phyloP scores from a whole-genome alignment of 2,113 vertebrate species.

The Oreochromis aureus region DNA sequence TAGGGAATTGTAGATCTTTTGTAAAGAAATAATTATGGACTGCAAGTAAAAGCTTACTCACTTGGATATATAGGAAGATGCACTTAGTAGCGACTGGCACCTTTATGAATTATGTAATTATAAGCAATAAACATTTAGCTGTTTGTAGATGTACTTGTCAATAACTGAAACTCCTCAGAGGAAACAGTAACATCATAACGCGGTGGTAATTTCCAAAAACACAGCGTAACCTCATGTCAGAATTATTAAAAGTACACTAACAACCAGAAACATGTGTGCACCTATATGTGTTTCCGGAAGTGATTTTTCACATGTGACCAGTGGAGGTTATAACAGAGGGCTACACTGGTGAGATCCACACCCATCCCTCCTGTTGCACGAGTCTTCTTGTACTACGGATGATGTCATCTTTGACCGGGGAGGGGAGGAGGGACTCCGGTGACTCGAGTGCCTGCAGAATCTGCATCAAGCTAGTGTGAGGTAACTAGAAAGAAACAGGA shows the following conservation, averaged over 20 bases:
- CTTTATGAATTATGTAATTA: not conserved
- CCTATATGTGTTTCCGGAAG: not conserved
- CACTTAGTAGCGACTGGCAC: not conserved
- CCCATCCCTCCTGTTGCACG: slow-evolving; percentile 56
- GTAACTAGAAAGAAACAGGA: not conserved
- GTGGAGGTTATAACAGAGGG: not conserved
- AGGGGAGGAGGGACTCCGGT: slow-evolving; percentile 35
- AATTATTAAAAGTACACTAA: not conserved
- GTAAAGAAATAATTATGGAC: not conserved
- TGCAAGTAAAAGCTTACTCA: not conserved
- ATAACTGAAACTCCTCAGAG: not conserved
- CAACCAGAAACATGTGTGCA: rapidly evolving
- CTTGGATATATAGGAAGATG: not conserved
- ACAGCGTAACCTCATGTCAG: not conserved
- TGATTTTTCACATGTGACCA: not conserved
- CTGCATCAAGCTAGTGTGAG: not conserved
- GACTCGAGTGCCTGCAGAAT: slow-evolving; percentile 33
- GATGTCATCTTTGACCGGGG: slow-evolving; percentile 61
- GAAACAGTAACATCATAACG: not conserved
- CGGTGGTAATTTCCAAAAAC: not conserved
- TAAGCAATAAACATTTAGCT: not conserved
- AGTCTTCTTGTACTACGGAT: slow-evolving; percentile 42
- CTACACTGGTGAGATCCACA: slow-evolving; percentile 6
- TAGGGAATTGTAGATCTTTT: not conserved
- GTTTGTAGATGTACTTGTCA: not conserved